A percentile compares a stretch with the other conserved stretches of the same genome.
Evolutionary conservation across 2,113 vertebrate species (phyloP).

Genomic region (Oryzias curvinotus): DNA sequence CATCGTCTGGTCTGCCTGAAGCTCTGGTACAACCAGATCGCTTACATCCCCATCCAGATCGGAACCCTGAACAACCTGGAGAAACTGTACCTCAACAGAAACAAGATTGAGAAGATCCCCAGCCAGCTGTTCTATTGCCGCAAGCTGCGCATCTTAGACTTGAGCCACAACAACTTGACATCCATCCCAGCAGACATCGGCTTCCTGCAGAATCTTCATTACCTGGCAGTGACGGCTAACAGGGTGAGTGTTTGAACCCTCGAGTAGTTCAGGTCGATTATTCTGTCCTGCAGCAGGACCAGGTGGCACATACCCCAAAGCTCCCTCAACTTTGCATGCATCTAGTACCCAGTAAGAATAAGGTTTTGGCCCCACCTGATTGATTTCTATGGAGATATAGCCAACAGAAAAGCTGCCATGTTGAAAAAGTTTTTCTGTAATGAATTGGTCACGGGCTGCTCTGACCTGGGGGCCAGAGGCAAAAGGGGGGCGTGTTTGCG

Average conservation of each 20-base stretch:
- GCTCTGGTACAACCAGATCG: constrained; percentile 99
- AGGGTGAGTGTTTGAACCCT: constrained; percentile 80
- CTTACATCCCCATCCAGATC: constrained; percentile 98
- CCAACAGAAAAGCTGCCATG: no score
- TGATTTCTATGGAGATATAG: no score
- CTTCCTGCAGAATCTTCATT: constrained; percentile 93
- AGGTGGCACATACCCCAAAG: no score
- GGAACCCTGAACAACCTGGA: constrained; percentile 94
- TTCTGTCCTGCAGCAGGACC: background rate
- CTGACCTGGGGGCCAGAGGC: no score
- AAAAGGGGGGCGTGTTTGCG: no score
- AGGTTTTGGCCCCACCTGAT: no score
- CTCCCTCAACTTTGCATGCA: no score
- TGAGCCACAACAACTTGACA: constrained; percentile 96
- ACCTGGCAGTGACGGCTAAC: constrained; percentile 94
- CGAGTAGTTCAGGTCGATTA: background rate
- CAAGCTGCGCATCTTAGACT: constrained; percentile 92
- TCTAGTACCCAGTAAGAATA: no score
- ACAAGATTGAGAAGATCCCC: constrained; percentile 98
- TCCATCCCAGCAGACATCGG: constrained; percentile 89
- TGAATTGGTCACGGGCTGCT: no score
- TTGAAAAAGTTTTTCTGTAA: no score
- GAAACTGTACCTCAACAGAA: constrained; percentile 95
- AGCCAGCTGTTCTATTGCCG: constrained; percentile 95
- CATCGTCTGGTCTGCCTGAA: constrained; percentile 98